phyloP scores from a whole-genome alignment of 2,888 invertebrate species.

The Drosophila kuntzei region DNA sequence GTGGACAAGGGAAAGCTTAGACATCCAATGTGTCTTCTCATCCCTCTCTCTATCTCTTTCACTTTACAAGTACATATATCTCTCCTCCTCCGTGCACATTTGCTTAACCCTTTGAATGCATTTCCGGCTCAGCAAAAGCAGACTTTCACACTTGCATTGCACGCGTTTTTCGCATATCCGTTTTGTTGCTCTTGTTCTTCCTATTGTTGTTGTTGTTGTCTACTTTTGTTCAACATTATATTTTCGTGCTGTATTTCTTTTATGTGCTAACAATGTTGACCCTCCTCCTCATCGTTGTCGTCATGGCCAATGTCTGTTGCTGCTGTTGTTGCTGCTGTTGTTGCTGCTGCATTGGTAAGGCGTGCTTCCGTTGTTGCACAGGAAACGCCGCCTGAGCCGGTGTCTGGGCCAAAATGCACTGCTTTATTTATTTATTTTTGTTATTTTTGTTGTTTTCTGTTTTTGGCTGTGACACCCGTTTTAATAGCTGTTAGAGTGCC shows the following conservation, averaged over 20 bases:
- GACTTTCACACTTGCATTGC: slow-evolving; percentile 70
- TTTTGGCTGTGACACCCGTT: slow-evolving; percentile 63
- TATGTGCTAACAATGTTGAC: slow-evolving; percentile 54
- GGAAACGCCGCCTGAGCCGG: slow-evolving; percentile 34
- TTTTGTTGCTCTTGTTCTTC: slow-evolving; percentile 33
- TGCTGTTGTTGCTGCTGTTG: not conserved
- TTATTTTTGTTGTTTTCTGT: no score
- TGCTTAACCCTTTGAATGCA: slow-evolving; percentile 79
- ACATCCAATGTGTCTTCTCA: slow-evolving; percentile 20
- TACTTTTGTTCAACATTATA: slow-evolving; percentile 46
- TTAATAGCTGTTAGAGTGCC: slow-evolving; percentile 63
- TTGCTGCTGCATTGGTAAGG: slow-evolving; percentile 19
- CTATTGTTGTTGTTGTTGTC: slow-evolving; percentile 32
- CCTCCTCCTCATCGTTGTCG: not conserved
- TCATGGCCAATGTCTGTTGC: slow-evolving; percentile 31
- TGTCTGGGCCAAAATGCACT: slow-evolving; percentile 54
- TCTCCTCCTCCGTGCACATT: slow-evolving; percentile 52
- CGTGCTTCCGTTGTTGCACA: slow-evolving; percentile 33
- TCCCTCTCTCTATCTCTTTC: slow-evolving; percentile 23
- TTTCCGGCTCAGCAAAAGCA: slow-evolving; percentile 69
- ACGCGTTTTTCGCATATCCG: slow-evolving; percentile 74
- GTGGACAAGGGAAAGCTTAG: slow-evolving; percentile 34
- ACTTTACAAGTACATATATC: no score
- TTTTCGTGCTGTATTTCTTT: slow-evolving; percentile 57
- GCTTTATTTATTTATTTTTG: slow-evolving; percentile 17